Conservation (phyloP, 1,140 invertebrate species). For the Scaptodrosophila lebanonensis region DNA sequence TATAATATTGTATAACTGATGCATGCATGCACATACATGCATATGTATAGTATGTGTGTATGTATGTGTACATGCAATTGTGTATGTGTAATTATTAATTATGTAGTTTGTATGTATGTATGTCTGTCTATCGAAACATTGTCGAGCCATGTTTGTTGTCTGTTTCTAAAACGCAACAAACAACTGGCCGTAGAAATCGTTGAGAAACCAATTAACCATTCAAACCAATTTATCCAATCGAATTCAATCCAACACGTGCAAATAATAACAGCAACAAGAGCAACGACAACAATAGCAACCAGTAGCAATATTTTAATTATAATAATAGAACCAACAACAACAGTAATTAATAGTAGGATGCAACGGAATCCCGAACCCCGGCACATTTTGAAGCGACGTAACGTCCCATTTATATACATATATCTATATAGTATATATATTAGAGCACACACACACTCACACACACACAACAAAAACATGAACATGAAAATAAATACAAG, state of each 20-base stretch:
- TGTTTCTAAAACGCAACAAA: conserved; percentile 1
- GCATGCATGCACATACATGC: not conserved
- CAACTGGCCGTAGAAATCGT: too few relatives aligned
- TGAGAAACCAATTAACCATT: conserved; percentile 39
- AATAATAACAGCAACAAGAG: conserved; percentile 34
- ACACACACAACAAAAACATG: conserved; percentile 1
- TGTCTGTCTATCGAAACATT: conserved; percentile 24
- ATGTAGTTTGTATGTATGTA: conserved; percentile 8
- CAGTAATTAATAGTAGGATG: too few relatives aligned
- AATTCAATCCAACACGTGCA: conserved; percentile 36
- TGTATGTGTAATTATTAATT: conserved; percentile 32
- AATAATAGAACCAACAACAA: too few relatives aligned
- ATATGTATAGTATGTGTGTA: conserved; percentile 13
- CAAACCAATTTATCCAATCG: too few relatives aligned
- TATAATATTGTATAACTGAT: conserved; percentile 36
- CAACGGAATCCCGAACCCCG: too few relatives aligned
- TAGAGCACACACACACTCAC: conserved; percentile 1
- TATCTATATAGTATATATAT: conserved; percentile 3
- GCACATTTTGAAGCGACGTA: too few relatives aligned
- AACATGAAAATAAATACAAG: conserved; percentile 11
- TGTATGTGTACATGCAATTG: conserved; percentile 6
- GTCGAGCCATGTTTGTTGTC: conserved; percentile 13
- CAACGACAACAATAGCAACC: conserved; percentile 33
- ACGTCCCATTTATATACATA: too few relatives aligned
- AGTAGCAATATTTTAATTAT: conserved; percentile 15